Conservation (phyloP, 2,797 vertebrate species). For the Antennarius maculatus region DNA sequence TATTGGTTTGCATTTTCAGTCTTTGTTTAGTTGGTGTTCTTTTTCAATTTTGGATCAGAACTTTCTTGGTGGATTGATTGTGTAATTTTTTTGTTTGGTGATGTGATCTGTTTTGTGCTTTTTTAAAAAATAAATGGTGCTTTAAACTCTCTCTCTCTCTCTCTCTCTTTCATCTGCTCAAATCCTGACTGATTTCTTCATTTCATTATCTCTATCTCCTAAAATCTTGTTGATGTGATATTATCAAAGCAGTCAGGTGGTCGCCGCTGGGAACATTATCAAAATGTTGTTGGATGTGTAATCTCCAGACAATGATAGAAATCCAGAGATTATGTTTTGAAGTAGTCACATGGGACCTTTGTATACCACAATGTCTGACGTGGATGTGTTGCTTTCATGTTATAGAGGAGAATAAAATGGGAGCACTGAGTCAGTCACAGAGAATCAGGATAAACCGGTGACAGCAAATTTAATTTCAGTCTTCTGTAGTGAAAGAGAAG, state of each 20-base stretch:
- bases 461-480: conserved; percentile 11
- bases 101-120: too few relatives aligned
- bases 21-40: too few relatives aligned
- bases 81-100: too few relatives aligned
- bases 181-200: conserved; percentile 51
- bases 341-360: conserved; percentile 31
- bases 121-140: too few relatives aligned
- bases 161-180: conserved; percentile 28
- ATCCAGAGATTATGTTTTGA: conserved; percentile 30
- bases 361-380: conserved; percentile 22
- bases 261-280: conserved; percentile 33
- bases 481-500: conserved; percentile 2
- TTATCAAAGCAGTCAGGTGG: conserved; percentile 10
- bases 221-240: conserved; percentile 38
- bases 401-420: conserved; percentile 39
- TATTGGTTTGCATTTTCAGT: too few relatives aligned
- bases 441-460: conserved; percentile 34
- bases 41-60: too few relatives aligned
- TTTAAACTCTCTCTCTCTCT: not conserved
- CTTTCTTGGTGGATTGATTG: too few relatives aligned
- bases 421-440: conserved; percentile 57
- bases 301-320: conserved; percentile 25
- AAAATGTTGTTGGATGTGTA: not conserved
- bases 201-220: conserved; percentile 55
- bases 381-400: conserved; percentile 58